Evolutionary conservation across 2,113 vertebrate species (phyloP).

Genomic region (Myotis brandtii): DNA sequence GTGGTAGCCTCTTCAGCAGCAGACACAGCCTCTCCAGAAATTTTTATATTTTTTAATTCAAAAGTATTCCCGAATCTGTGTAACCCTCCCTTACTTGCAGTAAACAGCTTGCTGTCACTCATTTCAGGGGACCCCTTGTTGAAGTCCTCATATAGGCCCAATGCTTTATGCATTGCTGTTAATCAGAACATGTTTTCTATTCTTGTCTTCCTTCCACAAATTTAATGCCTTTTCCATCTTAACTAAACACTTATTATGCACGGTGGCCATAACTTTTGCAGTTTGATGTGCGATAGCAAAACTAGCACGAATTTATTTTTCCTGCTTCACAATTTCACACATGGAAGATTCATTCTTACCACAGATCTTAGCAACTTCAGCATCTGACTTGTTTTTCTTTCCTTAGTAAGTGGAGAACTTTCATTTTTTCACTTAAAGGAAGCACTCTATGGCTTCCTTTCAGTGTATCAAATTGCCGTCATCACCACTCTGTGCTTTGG

Average conservation of each 20-base stretch:
- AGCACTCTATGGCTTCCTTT: neutral
- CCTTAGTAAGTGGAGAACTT: neutral
- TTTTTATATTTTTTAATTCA: neutral
- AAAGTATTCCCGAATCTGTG: neutral
- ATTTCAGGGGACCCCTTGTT: neutral
- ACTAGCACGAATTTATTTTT: neutral
- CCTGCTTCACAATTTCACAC: neutral
- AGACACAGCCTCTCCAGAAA: neutral
- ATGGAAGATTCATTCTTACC: neutral
- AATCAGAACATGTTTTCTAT: neutral
- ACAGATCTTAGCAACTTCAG: neutral
- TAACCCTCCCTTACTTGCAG: neutral
- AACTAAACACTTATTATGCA: neutral
- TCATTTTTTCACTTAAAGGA: neutral
- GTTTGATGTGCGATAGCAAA: neutral
- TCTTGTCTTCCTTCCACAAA: neutral
- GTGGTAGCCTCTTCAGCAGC: neutral
- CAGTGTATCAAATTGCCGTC: neutral
- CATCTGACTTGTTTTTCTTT: neutral
- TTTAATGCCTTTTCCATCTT: neutral
- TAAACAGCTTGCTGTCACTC: neutral
- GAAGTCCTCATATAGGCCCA: neutral
- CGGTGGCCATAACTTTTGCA: neutral
- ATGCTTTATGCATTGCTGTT: neutral
- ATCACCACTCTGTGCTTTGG: neutral